Base-by-base conservation (phyloP, 2,888 invertebrate genomes). In the Microctonus hyperodae region DNA sequence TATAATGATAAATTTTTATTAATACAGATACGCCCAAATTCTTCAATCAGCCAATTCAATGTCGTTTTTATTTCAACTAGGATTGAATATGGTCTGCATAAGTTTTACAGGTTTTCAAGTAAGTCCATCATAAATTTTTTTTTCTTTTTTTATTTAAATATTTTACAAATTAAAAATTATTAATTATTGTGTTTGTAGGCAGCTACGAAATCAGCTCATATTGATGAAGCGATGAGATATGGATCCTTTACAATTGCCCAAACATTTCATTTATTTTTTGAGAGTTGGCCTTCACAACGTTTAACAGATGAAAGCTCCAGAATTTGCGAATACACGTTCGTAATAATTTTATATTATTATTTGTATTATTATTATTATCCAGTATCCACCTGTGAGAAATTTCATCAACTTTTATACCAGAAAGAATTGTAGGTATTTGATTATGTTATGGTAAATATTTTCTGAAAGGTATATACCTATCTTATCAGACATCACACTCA, bases 51-150 rank as follows among this genome's bases (percentile, higher is more conserved):
- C 76, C 1, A 76, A 75, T 44, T 71, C 75, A 23, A 64, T 69
- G 22, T 76, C 77, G 6, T 71, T 74, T 22, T 73, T 77, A 37
- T 66, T 76, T 40, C 76, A 78, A 71, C 35, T 78, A 40, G 74
- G 74, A 25, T 64, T 76, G 10, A 76, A 74, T 56, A 73, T 78
- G 74, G 23, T 76, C 11, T 73, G 76, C 23, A 67, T 78, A 44
- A 78, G 74, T 59, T 78, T 79, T 58, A 76, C 76, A 1, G 74
- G 74, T 40, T 78, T 74, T 16, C 78, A 79, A 73, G 78, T 79
- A 9, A 53, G 72, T 68, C n/a, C n/a, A n/a, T n/a, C n/a, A n/a
- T n/a, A n/a, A n/a, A n/a, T n/a, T n/a, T n/a, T n/a, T n/a, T n/a
- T n/a, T n/a, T n/a, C n/a, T 58, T 10, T 37, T n/a, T 3, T 28